Evolutionary conservation across 2,113 vertebrate species (phyloP).

Genomic region (Nothobranchius furzeri): DNA sequence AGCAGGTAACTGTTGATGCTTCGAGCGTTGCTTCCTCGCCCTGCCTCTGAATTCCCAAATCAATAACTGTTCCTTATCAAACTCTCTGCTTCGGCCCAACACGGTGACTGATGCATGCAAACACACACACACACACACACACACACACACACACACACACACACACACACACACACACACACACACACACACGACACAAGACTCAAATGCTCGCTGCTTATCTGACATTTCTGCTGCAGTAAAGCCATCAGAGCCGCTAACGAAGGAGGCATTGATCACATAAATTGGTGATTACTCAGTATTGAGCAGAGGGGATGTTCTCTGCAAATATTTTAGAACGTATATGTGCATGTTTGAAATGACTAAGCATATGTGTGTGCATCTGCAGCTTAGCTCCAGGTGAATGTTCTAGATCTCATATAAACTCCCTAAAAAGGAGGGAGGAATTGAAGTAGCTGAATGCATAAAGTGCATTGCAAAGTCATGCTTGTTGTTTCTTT

Average conservation of each 20-base stretch:
- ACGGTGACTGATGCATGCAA: slow-evolving; percentile 27
- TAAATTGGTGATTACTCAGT: slow-evolving; percentile 29
- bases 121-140: slow-evolving; percentile 5
- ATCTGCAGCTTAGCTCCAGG: neutral
- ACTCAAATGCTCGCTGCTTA: slow-evolving; percentile 14
- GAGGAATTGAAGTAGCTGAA: slow-evolving; percentile 19
- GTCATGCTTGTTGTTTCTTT: slow-evolving; percentile 27
- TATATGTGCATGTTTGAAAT: neutral
- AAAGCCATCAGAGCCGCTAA: slow-evolving; percentile 28
- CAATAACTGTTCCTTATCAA: slow-evolving; percentile 56
- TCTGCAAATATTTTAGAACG: neutral
- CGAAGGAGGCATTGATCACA: slow-evolving; percentile 25
- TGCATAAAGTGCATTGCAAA: slow-evolving; percentile 16
- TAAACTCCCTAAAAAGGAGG: slow-evolving; percentile 6
- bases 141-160: too few relatives aligned
- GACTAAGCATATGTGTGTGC: neutral
- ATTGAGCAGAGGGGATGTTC: neutral
- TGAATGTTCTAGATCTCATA: neutral
- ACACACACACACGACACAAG: neutral
- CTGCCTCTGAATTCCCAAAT: slow-evolving; percentile 55
- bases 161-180: too few relatives aligned
- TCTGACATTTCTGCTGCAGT: slow-evolving; percentile 24
- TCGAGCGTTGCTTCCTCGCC: slow-evolving; percentile 35
- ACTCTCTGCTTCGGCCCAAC: slow-evolving; percentile 26
- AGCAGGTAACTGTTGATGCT: slow-evolving; percentile 46